Evolutionary conservation across 2,797 vertebrate species (phyloP).

Genomic region (Danio tinwini): DNA sequence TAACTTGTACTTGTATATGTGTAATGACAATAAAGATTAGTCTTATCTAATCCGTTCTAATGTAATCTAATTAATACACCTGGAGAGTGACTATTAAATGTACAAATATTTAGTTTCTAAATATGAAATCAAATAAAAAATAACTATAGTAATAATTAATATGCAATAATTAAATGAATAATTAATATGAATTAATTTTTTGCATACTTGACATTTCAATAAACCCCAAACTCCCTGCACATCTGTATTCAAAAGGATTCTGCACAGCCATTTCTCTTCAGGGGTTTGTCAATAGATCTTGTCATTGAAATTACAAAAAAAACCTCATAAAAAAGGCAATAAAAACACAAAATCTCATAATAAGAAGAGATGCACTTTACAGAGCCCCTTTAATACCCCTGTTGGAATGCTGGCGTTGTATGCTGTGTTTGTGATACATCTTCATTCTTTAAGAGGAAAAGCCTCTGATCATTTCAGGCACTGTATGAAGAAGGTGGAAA

Average conservation of each 20-base stretch:
- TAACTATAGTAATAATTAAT: neutral
- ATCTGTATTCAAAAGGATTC: neutral
- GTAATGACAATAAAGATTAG: too few relatives aligned
- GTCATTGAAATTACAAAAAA: neutral
- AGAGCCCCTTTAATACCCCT: neutral
- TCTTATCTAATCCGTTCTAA: too few relatives aligned
- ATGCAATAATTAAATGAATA: neutral
- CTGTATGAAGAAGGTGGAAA: neutral
- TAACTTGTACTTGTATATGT: too few relatives aligned
- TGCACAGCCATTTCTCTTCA: neutral
- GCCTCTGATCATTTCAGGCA: neutral
- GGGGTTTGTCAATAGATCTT: slow-evolving; percentile 7
- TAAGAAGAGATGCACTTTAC: neutral
- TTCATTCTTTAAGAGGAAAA: slow-evolving; percentile 9
- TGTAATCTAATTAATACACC: neutral
- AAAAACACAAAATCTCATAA: neutral
- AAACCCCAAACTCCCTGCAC: neutral
- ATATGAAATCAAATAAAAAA: neutral
- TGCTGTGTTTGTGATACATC: neutral
- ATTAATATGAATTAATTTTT: neutral
- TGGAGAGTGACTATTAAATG: neutral
- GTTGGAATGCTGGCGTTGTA: neutral
- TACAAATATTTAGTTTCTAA: neutral
- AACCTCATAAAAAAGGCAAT: neutral
- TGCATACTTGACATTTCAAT: slow-evolving; percentile 4